Evolutionary conservation across 2,113 vertebrate genomes (phyloP).

Genomic region (Brachyistius frenatus): DNA sequence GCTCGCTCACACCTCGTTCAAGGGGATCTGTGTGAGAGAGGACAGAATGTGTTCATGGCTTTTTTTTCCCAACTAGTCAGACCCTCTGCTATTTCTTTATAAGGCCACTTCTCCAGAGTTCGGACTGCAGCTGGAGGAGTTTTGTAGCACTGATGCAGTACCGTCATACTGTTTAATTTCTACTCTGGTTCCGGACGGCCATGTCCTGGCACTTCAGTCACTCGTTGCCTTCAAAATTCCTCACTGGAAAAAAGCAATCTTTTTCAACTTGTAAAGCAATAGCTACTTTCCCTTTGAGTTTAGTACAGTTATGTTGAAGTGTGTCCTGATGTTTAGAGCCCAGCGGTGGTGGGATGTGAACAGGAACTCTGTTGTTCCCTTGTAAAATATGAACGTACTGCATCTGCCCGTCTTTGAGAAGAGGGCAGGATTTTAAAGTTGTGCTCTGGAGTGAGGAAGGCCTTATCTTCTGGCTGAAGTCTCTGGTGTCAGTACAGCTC

Average conservation of each 20-base stretch:
- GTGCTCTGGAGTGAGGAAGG: not conserved
- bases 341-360: not conserved
- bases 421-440: not conserved
- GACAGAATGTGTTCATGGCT: conserved; percentile 14
- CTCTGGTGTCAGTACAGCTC: too few species aligned
- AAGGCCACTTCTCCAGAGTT: conserved; percentile 33
- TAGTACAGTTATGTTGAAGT: too few species aligned
- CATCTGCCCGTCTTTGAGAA: not conserved
- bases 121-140: conserved; percentile 2
- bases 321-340: not conserved
- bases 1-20: conserved; percentile 44
- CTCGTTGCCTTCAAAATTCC: too few species aligned
- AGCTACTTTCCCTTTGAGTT: too few species aligned
- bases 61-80: conserved; percentile 14
- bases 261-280: too few species aligned
- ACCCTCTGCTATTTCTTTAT: conserved; percentile 12
- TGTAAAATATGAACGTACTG: not conserved
- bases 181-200: too few species aligned
- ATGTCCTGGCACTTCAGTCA: not conserved
- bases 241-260: too few species aligned
- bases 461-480: not conserved
- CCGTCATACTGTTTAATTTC: too few species aligned
- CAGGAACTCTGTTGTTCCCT: not conserved
- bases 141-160: not conserved
- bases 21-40: conserved; percentile 9